These are phyloP conservation scores for Parazoanthus swiftii DNA, from an alignment of 92 coral and sea anemone species.

Conservation along the genomic window DNA sequence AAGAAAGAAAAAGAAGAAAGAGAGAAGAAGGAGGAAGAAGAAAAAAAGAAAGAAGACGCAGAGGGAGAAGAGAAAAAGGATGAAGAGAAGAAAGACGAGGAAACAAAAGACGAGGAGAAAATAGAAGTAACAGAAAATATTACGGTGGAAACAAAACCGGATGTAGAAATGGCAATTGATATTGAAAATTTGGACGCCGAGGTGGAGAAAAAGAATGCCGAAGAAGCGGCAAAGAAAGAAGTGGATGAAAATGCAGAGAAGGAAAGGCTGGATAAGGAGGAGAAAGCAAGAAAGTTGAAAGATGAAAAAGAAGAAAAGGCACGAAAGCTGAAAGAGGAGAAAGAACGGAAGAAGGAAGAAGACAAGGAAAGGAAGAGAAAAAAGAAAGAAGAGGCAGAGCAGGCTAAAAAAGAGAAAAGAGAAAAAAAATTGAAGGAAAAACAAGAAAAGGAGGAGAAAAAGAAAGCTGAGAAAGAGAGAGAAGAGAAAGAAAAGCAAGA, in stretches of 20 bases:
- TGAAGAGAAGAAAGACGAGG: constrained; percentile 43
- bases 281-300: not conserved
- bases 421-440: constrained; percentile 18
- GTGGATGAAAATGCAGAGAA: not conserved
- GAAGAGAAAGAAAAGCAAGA: constrained; percentile 7
- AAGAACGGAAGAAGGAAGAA: constrained; percentile 1
- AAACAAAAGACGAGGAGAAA: constrained; percentile 44
- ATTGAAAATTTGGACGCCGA: constrained; percentile 1
- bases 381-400: constrained; percentile 23
- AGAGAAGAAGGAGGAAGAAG: constrained; percentile 56
- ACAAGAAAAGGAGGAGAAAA: constrained; percentile 1
- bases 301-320: not conserved
- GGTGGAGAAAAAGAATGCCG: not conserved
- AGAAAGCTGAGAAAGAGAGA: not conserved
- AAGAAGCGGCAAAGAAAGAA: constrained; percentile 21
- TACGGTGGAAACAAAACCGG: constrained; percentile 52
- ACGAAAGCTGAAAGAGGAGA: not conserved
- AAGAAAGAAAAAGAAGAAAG: constrained; percentile 49
- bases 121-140: constrained; percentile 42
- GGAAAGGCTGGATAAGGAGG: not conserved
- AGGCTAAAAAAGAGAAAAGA: not conserved
- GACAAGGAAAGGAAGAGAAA: constrained; percentile 6
- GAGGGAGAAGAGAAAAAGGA: constrained; percentile 59
- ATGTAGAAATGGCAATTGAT: constrained; percentile 22
- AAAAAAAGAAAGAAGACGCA: constrained; percentile 42